Base-by-base conservation (phyloP, 1,140 invertebrate genomes). In the Polypedilum pembai region DNA sequence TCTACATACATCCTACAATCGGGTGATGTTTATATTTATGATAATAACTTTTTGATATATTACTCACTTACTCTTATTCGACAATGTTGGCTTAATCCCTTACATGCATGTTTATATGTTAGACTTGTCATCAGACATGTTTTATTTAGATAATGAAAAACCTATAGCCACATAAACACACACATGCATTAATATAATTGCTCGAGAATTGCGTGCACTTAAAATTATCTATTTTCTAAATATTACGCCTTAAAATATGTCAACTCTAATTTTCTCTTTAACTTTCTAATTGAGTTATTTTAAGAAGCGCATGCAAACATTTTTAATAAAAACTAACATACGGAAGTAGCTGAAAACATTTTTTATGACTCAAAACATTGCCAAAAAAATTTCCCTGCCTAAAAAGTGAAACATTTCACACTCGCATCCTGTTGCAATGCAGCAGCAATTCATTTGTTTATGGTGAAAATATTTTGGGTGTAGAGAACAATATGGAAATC, bases 381-480 rank as follows among this genome's bases (percentile, higher is more conserved):
- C 17, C 15, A 69, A 69, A 69, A n/a, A 18, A 18, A 18, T 18
- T 20, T 18, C 8, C 17, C 17, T 21, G 17, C 24, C 5, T 33
- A 5, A 33, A 10, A 18, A 18, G 17, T 69, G 7, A 18, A 69
- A 69, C 20, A n/a, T 69, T 69, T 20, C 65, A 69, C 65, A n/a
- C 18, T 21, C 0, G 4, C 1, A 1, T 56, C 45, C 45, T 12
- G 45, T 56, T 56, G 45, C 17, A 21, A 21, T 69, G 15, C 17
- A 10, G 5, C 63, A 17, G 18, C 17, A 69, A 5, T 69, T 69
- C n/a, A 20, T 69, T 7, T 20, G n/a, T n/a, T n/a, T n/a, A 56
- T 4, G n/a, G n/a, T 56, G 65, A 69, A 20, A 69, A 69, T 69
- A 69, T 69, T 69, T 69, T 69, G 65, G 65, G 65, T 69, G 45